Percentiles rank a stretch among this genome's conserved stretches.
These are phyloP conservation scores for Hypsibius dujardini DNA, from an alignment of 1,140 invertebrate genomes.

Conservation along the genomic window DNA sequence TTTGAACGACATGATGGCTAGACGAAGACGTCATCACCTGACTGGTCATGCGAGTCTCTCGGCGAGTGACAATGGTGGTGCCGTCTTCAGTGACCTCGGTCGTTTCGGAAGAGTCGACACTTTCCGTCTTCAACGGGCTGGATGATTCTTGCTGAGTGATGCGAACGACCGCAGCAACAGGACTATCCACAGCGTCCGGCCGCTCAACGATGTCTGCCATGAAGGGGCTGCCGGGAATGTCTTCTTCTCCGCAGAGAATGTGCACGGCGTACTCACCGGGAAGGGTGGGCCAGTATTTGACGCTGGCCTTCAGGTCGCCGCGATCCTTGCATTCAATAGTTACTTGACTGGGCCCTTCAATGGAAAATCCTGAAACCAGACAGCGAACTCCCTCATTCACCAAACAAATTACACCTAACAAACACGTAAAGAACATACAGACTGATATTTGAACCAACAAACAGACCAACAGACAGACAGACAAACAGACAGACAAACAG, in stretches of 20 bases:
- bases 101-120: constrained; percentile 50
- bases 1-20: background rate
- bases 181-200: background rate
- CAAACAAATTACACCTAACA: background rate
- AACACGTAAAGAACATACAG: too few relatives aligned
- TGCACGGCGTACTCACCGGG: constrained; percentile 79
- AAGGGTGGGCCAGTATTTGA: constrained; percentile 60
- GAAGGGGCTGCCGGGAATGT: constrained; percentile 62
- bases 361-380: constrained; percentile 56
- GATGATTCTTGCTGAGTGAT: constrained; percentile 23
- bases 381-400: constrained; percentile 39
- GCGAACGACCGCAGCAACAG: constrained; percentile 31
- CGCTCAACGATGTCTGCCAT: constrained; percentile 47
- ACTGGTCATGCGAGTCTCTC: background rate
- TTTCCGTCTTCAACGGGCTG: constrained; percentile 33
- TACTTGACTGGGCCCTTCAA: constrained; percentile 72
- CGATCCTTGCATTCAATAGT: constrained; percentile 72
- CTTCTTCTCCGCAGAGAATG: constrained; percentile 64
- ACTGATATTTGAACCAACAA: too few relatives aligned
- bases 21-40: background rate
- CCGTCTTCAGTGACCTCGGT: constrained; percentile 19
- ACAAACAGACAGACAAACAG: too few relatives aligned
- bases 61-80: constrained; percentile 9
- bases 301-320: constrained; percentile 65
- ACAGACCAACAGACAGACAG: too few relatives aligned